Conservation (phyloP, 1,140 invertebrate genomes). For the Tetragnatha versicolor region DNA sequence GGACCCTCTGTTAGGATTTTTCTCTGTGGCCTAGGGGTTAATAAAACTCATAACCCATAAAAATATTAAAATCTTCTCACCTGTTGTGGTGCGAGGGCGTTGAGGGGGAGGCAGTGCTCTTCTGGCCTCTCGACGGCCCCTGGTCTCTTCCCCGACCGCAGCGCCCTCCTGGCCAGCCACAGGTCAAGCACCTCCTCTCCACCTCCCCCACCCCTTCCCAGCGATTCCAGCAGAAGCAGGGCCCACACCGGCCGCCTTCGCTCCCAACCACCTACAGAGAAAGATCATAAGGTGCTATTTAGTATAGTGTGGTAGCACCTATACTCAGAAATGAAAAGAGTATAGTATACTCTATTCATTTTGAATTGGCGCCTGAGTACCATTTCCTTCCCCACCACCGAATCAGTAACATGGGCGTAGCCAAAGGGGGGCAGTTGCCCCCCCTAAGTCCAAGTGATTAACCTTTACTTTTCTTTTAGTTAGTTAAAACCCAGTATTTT, state of each 20-base stretch:
- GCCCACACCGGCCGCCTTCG: conserved; percentile 69
- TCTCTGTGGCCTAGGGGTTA: neutral
- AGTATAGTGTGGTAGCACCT: no score
- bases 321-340: no score
- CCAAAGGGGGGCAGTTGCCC: no score
- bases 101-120: conserved; percentile 70
- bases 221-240: conserved; percentile 69
- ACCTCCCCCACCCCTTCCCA: conserved; percentile 68
- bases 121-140: conserved; percentile 69
- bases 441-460: no score
- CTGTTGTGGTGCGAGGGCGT: conserved; percentile 68
- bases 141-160: conserved; percentile 65
- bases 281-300: neutral
- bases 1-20: no score
- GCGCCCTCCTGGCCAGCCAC: conserved; percentile 68
- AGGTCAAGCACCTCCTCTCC: conserved; percentile 69
- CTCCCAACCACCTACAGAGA: conserved; percentile 69
- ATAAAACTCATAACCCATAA: neutral
- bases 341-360: no score
- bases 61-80: neutral
- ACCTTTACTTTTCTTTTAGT: no score
- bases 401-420: no score
- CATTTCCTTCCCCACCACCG: no score
- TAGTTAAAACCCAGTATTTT: no score
- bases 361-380: no score